Evolutionary conservation across 2,797 vertebrate species (phyloP).

Genomic region (Hyperoplus lanceolatus): DNA sequence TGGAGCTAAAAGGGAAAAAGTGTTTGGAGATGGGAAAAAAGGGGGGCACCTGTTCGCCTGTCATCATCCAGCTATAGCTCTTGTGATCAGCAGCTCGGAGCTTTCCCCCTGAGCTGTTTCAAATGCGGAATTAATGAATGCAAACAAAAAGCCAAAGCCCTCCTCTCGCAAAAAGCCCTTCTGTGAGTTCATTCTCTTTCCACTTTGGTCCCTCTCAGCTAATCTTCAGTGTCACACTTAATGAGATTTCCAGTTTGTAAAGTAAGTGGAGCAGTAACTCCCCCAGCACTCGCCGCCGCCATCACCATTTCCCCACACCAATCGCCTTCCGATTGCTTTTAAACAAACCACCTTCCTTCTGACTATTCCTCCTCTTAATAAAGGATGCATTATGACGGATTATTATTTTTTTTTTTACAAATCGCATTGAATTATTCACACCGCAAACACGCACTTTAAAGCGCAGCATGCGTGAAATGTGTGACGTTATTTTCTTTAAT

Average conservation of each 20-base stretch:
- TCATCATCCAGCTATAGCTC: constrained; percentile 70
- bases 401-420: constrained; percentile 50
- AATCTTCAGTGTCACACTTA: constrained; percentile 89
- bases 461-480: constrained; percentile 31
- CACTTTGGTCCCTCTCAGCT: constrained; percentile 83
- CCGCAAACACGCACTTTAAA: constrained; percentile 42
- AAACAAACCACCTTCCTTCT: constrained; percentile 60
- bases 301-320: constrained; percentile 18
- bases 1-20: constrained; percentile 60
- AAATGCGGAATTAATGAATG: constrained; percentile 83
- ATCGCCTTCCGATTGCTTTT: constrained; percentile 55
- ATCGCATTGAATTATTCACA: constrained; percentile 63
- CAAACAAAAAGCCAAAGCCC: constrained; percentile 84
- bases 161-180: constrained; percentile 71
- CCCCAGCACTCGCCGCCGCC: constrained; percentile 62
- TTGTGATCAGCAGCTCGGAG: constrained; percentile 77
- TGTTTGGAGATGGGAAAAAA: constrained; percentile 61
- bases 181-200: constrained; percentile 80
- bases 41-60: constrained; percentile 81
- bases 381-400: constrained; percentile 60
- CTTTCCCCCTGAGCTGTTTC: constrained; percentile 75
- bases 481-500: constrained; percentile 34
- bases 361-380: constrained; percentile 44
- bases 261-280: constrained; percentile 83
- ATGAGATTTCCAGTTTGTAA: constrained; percentile 87